Evolutionary conservation across 2,797 vertebrate species (phyloP).

Genomic region (Chloroceryle amazona): DNA sequence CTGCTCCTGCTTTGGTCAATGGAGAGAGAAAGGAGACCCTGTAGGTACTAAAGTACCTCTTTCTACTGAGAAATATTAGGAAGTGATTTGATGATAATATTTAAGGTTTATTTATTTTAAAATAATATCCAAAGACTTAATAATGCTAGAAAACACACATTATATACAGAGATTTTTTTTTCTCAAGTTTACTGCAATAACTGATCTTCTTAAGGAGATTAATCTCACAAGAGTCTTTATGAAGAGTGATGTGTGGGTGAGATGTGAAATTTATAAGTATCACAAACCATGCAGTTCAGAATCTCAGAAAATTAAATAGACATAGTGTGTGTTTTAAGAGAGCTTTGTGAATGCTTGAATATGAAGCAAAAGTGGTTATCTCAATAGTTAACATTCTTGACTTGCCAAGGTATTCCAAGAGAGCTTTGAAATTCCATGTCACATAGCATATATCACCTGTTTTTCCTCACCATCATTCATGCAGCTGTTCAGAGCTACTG

Average conservation of each 20-base stretch:
- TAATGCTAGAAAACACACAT: background rate
- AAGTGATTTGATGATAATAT: background rate
- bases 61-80: background rate
- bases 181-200: background rate
- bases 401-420: background rate
- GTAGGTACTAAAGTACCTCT: background rate
- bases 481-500: background rate
- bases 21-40: background rate
- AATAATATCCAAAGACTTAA: background rate
- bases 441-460: background rate
- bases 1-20: background rate
- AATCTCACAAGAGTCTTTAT: background rate
- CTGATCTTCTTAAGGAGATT: background rate
- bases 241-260: background rate
- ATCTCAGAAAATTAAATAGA: background rate
- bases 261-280: background rate
- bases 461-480: background rate
- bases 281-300: background rate
- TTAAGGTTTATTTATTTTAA: background rate
- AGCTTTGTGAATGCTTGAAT: background rate
- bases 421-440: background rate
- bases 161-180: background rate
- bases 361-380: background rate
- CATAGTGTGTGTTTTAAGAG: background rate
- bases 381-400: background rate